A percentile compares a stretch with the other conserved stretches of the same genome.
Evolutionary conservation across 2,888 invertebrate genomes (phyloP).

Genomic region (Protula sp.): DNA sequence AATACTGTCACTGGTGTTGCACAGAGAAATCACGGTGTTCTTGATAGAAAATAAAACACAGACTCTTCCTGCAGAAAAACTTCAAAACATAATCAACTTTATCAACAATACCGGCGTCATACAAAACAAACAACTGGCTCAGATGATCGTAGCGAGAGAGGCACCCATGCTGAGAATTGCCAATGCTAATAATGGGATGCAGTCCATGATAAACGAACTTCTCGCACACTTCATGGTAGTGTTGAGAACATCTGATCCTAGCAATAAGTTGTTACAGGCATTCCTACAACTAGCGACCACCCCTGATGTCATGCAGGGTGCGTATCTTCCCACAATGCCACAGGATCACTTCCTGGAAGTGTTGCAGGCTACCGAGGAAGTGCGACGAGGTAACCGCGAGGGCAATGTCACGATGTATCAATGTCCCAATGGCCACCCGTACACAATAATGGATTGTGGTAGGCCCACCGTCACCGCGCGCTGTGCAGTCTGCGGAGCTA

Average conservation of each 20-base stretch:
- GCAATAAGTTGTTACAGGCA: no score
- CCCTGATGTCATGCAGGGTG: not conserved
- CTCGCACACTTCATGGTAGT: not conserved
- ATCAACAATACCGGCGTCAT: no score
- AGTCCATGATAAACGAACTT: not conserved
- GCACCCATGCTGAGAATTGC: no score
- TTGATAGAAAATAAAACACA: no score
- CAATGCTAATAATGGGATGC: no score
- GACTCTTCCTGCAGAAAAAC: not conserved
- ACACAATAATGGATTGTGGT: slow-evolving; percentile 32
- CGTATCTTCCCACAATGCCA: slow-evolving; percentile 41
- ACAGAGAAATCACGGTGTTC: not conserved
- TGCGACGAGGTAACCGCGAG: not conserved
- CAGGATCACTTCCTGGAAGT: slow-evolving; percentile 34
- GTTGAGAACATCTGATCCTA: not conserved
- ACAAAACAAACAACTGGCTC: no score
- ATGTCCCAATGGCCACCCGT: slow-evolving; percentile 46
- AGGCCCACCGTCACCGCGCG: not conserved
- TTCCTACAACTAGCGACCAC: not conserved
- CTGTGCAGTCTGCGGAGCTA: slow-evolving; percentile 11
- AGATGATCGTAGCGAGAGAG: no score
- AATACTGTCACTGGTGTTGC: no score
- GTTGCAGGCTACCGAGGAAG: not conserved
- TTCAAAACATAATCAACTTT: no score
- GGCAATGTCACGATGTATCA: not conserved